Conservation (phyloP, 2,113 vertebrate genomes). For the Pomatorhinus ruficollis region DNA sequence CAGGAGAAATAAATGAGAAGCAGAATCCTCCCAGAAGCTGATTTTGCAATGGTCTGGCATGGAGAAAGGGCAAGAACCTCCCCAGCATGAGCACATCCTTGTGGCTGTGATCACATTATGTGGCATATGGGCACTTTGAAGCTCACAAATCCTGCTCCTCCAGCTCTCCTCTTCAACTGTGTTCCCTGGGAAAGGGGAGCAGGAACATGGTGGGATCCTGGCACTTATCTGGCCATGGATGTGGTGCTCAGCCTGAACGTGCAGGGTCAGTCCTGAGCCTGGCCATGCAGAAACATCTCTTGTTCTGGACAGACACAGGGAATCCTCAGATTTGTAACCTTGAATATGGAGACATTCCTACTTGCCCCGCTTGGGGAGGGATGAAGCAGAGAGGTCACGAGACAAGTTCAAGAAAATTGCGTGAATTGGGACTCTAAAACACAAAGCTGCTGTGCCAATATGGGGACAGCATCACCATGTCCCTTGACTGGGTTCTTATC, state of each 20-base stretch:
- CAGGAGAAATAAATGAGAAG: constrained; percentile 31
- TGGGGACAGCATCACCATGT: not conserved
- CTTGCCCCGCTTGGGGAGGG: rapidly evolving
- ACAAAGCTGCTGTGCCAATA: not conserved
- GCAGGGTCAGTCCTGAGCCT: not conserved
- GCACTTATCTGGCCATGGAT: not conserved
- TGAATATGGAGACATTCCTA: rapidly evolving
- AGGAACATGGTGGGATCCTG: not conserved
- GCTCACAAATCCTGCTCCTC: not conserved
- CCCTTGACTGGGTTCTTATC: not conserved
- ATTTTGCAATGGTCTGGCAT: constrained; percentile 14
- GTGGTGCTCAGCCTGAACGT: not conserved
- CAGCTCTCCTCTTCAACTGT: rapidly evolving
- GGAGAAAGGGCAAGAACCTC: not conserved
- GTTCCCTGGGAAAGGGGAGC: not conserved
- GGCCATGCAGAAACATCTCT: not conserved
- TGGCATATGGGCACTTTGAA: not conserved
- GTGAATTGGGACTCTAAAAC: not conserved
- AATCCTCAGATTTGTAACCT: not conserved
- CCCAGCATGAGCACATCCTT: not conserved
- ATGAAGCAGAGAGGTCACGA: not conserved
- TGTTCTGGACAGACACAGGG: no score
- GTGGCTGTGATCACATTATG: not conserved
- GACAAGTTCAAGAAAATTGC: not conserved
- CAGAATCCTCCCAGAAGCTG: constrained; percentile 3